Conservation (phyloP, 53 echinoderm and acorn worm species). For the Actinopyga echinites region DNA sequence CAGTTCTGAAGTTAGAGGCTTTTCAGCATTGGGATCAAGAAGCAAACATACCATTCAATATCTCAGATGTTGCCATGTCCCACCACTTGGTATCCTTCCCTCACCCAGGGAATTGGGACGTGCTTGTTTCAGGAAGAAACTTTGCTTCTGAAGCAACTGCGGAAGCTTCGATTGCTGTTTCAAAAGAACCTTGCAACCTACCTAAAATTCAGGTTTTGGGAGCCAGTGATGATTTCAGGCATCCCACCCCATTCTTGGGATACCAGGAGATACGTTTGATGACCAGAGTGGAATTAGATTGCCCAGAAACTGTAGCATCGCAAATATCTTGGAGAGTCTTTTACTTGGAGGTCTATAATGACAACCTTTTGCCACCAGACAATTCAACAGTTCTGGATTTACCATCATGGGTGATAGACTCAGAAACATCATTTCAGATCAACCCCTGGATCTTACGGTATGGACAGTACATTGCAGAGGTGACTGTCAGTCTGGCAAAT, state of each 20-base stretch:
- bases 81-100: constrained; percentile 53
- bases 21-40: constrained; percentile 53
- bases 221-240: constrained; percentile 60
- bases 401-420: constrained; percentile 27
- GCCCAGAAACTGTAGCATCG: constrained; percentile 34
- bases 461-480: constrained; percentile 61
- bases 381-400: constrained; percentile 52
- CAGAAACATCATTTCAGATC: constrained; percentile 53
- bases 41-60: constrained; percentile 72
- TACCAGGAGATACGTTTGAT: constrained; percentile 53
- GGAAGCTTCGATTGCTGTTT: constrained; percentile 48
- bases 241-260: constrained; percentile 60
- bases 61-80: constrained; percentile 54
- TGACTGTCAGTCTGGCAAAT: constrained; percentile 67
- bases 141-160: constrained; percentile 51
- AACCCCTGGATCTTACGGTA: constrained; percentile 52
- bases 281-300: constrained; percentile 53
- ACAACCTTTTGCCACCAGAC: constrained; percentile 58
- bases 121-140: constrained; percentile 55
- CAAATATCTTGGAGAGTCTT: constrained; percentile 57
- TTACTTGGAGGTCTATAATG: constrained; percentile 44
- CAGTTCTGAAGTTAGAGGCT: constrained; percentile 37
- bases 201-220: constrained; percentile 62
- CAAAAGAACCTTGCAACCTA: constrained; percentile 60
- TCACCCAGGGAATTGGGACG: constrained; percentile 44